Evolutionary conservation across 1,140 invertebrate genomes (phyloP).

Genomic region (Saccostrea echinata): DNA sequence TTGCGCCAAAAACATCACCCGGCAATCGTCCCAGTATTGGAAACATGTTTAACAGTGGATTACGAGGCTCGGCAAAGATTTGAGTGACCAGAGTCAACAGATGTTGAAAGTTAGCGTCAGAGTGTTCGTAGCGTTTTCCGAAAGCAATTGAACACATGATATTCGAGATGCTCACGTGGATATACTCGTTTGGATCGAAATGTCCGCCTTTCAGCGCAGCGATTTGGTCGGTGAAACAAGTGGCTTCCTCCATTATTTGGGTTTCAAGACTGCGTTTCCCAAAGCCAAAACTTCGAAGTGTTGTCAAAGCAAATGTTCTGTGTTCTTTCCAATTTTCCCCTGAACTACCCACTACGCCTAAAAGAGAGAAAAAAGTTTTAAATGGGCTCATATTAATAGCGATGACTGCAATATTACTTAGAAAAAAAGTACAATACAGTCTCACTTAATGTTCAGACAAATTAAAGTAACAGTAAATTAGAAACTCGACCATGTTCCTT

Average conservation of each 20-base stretch:
- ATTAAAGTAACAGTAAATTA: not conserved
- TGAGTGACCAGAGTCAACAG: not conserved
- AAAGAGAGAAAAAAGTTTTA: not conserved
- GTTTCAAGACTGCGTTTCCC: constrained; percentile 86
- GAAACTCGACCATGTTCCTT: constrained; percentile 13
- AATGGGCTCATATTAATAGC: not conserved
- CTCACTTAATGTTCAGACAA: not conserved
- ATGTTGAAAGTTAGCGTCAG: constrained; percentile 2
- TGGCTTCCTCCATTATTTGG: constrained; percentile 83
- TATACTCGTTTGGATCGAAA: constrained; percentile 38
- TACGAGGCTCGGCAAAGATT: not conserved
- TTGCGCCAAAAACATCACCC: constrained; percentile 44
- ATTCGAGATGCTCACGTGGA: constrained; percentile 88
- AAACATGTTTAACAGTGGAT: not conserved
- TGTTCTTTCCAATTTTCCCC: constrained; percentile 91
- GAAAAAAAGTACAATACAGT: not conserved
- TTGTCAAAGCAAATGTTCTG: constrained; percentile 86
- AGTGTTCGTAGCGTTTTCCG: constrained; percentile 88
- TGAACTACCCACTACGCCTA: constrained; percentile 1
- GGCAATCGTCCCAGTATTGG: constrained; percentile 43
- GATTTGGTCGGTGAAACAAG: constrained; percentile 41
- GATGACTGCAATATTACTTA: not conserved
- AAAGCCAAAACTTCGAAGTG: constrained; percentile 89
- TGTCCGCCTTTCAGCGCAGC: constrained; percentile 21
- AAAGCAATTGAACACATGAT: constrained; percentile 95